phyloP scores from a whole-genome alignment of 2,888 invertebrate species.

The Rugalucina vietnamica region DNA sequence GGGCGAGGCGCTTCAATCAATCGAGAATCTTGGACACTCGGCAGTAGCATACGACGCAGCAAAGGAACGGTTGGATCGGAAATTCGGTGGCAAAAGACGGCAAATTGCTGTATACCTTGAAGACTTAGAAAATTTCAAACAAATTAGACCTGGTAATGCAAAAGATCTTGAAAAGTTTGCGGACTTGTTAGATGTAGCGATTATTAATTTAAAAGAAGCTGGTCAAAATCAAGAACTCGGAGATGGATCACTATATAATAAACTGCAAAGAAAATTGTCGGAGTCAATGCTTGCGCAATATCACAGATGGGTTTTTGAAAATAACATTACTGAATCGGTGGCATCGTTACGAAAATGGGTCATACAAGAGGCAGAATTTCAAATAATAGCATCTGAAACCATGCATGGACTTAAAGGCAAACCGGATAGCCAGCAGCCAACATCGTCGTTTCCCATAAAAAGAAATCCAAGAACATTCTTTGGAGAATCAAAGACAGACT shows the following conservation, averaged over 20 bases:
- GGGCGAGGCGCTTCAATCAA: constrained; percentile 17
- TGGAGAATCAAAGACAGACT: not conserved
- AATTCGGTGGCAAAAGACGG: constrained; percentile 20
- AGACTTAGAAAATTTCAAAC: not conserved
- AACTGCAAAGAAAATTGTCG: constrained; percentile 23
- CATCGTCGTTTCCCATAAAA: not conserved
- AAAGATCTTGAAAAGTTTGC: constrained; percentile 10
- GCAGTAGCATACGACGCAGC: constrained; percentile 19
- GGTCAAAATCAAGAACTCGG: not conserved
- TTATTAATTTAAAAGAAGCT: constrained; percentile 14
- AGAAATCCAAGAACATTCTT: not conserved
- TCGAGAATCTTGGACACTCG: constrained; percentile 39
- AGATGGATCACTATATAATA: constrained; percentile 1
- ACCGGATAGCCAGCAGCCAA: not conserved
- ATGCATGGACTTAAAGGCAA: constrained; percentile 13
- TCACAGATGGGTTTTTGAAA: constrained; percentile 33
- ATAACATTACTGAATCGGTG: constrained; percentile 11
- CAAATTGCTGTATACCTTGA: constrained; percentile 4
- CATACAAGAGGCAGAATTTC: constrained; percentile 20
- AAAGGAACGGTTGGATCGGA: constrained; percentile 29
- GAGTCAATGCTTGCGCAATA: constrained; percentile 38
- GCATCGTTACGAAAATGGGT: constrained; percentile 10
- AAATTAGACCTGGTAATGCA: constrained; percentile 13
- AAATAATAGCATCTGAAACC: constrained; percentile 28
- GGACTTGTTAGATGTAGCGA: constrained; percentile 15